Base-by-base conservation (phyloP, 2,888 invertebrate species). In the Amphipoea lucens region DNA sequence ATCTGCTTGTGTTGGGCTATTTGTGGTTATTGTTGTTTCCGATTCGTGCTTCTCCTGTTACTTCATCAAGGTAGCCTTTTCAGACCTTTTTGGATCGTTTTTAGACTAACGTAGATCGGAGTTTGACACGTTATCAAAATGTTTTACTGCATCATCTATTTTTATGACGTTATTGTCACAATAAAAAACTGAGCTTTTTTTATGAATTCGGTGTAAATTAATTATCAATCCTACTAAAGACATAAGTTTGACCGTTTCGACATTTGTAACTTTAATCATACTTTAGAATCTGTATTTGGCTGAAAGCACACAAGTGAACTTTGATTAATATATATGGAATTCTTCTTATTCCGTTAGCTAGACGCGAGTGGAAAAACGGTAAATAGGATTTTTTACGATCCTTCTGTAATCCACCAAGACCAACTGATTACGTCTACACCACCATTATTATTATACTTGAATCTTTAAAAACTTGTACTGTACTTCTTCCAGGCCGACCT, bases 401-500 rank as follows among this genome's bases (percentile, higher is more conserved):
- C 6, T 23, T 6, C 7, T 51, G 23, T 6, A 71, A 73, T 3
- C 3, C 14, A 42, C 9, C 2, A 14, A 4, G 11, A n/a, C 36
- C 6, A 73, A 68, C 12, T 48, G 4, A 54, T 11, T 7, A 40
- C 36, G 63, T 11, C 57, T 11, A 57, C 20, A 40, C 9, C 40
- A 20, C 1, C 17, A 17, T 36, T 2, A 36, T 36, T 36, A 7
- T 0, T 36, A 48, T 57, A 57, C 9, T 54, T 36, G 36, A 36
- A 36, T 48, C 20, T 23, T 71, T 14, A 63, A 14, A 74, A 74
- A 40, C 17, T 48, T 51, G 6, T 40, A 0, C 7, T 75, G 20
- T 11, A 7, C 40, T 11, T 87, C 97, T 88, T 97, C 51, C 98
- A 99, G 99, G 98, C 98, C 93, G 99, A 99, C 96, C 97, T 99